Base-by-base conservation (phyloP, 1,140 invertebrate genomes). In the Drosophila varians region DNA sequence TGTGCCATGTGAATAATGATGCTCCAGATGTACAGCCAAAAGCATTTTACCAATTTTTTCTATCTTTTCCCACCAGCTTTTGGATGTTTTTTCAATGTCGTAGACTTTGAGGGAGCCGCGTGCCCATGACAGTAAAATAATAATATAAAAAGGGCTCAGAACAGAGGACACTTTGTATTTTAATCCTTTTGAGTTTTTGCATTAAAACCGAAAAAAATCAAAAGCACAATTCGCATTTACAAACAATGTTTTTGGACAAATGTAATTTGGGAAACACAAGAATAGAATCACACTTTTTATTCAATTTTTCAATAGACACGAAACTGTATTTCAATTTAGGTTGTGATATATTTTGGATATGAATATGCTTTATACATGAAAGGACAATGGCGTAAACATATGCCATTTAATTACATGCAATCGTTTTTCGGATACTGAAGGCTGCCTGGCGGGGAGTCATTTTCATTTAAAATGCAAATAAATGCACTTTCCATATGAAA, bases 1-100 rank as follows among this genome's bases (percentile, higher is more conserved):
- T 86, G 51, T 73, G 60, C 65, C 66, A 75, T 68, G 80, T 86
- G 80, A 84, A 76, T 80, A 84, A 84, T 84, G 80, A 76, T 73
- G 72, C 49, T 87, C 66, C 61, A 76, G 79, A 83, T 72, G 76
- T 45, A 54, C 43, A 14, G 64, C 43, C 47, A 64, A 51, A 71
- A 78, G 65, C 58, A 26, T 58, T 62, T 71, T 48, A 48, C 54
- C 45, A 42, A 51, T 62, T 69, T 57, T 62, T 74, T 57, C 47
- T 53, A 54, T 60, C 38, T 47, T 38, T 45, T 26, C 31, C 23
- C 23, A 43, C 26, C 36, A 45, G 53, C 19, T 9, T 42, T 56
- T 4, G 34, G 47, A 40, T 52, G 52, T 74, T 84, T 83, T 83
- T 83, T 53, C 77, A 75, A 58, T 79, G 80, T 64, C 71, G 46